These are phyloP conservation scores for Sisor rabdophorus DNA, from an alignment of 2,113 vertebrate genomes.

Conservation along the genomic window DNA sequence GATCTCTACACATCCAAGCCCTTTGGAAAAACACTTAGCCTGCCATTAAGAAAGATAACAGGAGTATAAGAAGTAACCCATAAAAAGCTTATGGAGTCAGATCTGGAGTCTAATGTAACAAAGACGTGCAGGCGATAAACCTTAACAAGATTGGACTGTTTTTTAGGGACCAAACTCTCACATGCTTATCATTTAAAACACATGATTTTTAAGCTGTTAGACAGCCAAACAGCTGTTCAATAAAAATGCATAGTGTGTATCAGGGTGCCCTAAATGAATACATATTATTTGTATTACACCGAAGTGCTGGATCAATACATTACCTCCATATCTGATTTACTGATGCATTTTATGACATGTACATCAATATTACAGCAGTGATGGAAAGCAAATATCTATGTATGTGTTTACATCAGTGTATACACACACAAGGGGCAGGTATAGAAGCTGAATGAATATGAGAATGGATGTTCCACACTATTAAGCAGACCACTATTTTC, in stretches of 20 bases:
- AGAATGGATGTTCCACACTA: no score
- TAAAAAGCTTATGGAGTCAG: not conserved
- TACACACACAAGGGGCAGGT: no score
- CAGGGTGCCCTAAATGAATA: not conserved
- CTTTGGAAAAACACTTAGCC: not conserved
- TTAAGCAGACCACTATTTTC: no score
- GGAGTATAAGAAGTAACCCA: not conserved
- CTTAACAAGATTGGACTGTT: not conserved
- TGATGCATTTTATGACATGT: not conserved
- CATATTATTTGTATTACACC: not conserved
- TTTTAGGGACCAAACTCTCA: not conserved
- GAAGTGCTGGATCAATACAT: not conserved
- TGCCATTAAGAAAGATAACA: slow-evolving; percentile 1
- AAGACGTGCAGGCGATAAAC: not conserved
- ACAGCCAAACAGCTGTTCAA: not conserved
- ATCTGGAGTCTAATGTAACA: not conserved
- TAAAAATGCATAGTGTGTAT: not conserved
- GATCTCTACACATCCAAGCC: not conserved
- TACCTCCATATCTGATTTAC: not conserved
- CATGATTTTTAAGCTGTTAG: not conserved
- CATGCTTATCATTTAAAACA: not conserved
- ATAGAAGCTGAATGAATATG: no score
- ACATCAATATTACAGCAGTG: not conserved
- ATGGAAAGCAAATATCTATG: no score
- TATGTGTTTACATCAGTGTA: no score